Evolutionary conservation across 2,113 vertebrate species (phyloP), one percentile per base, ranked within the genome.

Genomic region (Lophius piscatorius): DNA sequence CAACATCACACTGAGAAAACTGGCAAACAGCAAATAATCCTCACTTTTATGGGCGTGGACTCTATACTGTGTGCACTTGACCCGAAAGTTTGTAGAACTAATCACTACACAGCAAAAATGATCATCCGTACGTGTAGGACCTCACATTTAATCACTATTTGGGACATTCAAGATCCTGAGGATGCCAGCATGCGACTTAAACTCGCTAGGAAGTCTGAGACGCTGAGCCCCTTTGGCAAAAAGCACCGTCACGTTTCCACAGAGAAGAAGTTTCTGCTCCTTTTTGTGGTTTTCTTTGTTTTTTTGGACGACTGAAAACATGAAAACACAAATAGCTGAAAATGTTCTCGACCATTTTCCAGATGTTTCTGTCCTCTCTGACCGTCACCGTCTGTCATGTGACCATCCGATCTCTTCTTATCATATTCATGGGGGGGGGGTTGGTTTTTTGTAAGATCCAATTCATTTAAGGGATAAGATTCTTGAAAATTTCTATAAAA

Each of bases 81-180:
- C 52, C 55, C 60, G 54, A 67, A 67, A 59, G 48, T 41, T 59
- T 40, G 40, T 42, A 61, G 36, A 73, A 78, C 49, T 60, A 51
- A 69, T 68, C 60, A 58, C 47, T 60, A 82, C 68, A 76, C 74
- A 75, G 82, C 85, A 85, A 63, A 79, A 61, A n/a, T n/a, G 57
- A 62, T 72, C 49, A 57, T 35, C 61, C 21, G 36, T 38, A 71
- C 52, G 13, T 18, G 45, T 40, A 63, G 44, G 22, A 49, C 60
- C 54, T 29, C 23, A 80, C 78, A 74, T 34, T 58, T 33, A 46
- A 62, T 68, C 60, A 77, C 35, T 36, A 57, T 16, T 24, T 63
- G 60, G 62, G 50, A 80, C 82, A 78, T 44, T 26, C 56, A 83
- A 72, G 67, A 83, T 78, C 83, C 85, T 89, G 85, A 89, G 84